Evolutionary conservation across 2,888 invertebrate genomes (phyloP).

Genomic region (Vanessa cardui): DNA sequence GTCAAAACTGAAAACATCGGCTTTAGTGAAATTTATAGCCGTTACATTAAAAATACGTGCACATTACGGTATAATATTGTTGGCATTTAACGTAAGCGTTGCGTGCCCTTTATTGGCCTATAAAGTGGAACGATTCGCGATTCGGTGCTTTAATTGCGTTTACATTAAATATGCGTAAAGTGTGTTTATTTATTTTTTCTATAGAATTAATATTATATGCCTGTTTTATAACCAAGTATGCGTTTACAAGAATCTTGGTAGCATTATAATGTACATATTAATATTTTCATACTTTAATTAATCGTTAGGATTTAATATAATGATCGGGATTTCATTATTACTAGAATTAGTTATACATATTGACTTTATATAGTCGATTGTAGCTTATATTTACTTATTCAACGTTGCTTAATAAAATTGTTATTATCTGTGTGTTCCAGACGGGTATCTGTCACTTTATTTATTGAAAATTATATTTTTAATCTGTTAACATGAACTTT

Average conservation of each 20-base stretch:
- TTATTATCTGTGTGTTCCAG: no score
- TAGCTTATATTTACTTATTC: no score
- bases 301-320: no score
- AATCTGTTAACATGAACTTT: no score
- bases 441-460: no score
- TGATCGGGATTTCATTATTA: no score
- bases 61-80: slow-evolving; percentile 45
- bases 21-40: slow-evolving; percentile 32
- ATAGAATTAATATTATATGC: slow-evolving; percentile 9
- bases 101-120: slow-evolving; percentile 61
- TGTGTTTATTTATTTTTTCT: slow-evolving; percentile 49
- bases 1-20: slow-evolving; percentile 18
- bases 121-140: slow-evolving; percentile 55
- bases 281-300: no score
- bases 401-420: no score
- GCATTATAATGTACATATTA: no score
- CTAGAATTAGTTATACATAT: no score
- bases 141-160: slow-evolving; percentile 56
- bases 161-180: slow-evolving; percentile 55
- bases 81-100: slow-evolving; percentile 49
- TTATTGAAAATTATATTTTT: no score
- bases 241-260: not conserved
- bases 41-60: slow-evolving; percentile 37
- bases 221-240: slow-evolving; percentile 7
- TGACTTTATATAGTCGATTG: no score